These are phyloP conservation scores for Hermetia illucens DNA, from an alignment of 1,140 invertebrate species.

Conservation along the genomic window DNA sequence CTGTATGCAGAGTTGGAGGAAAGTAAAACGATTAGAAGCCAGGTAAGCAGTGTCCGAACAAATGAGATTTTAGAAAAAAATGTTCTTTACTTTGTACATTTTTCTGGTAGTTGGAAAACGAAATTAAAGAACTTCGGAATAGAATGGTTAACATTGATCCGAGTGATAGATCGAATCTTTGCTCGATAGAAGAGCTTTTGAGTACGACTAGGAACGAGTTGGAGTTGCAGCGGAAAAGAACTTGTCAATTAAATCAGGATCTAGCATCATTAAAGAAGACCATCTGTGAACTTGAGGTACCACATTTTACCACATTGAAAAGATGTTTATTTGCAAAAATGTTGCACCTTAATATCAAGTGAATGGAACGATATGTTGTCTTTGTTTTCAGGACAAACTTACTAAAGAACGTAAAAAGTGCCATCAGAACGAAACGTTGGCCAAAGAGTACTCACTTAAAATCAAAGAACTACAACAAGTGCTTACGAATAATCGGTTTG, in stretches of 20 bases:
- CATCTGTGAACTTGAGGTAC: too few relatives aligned
- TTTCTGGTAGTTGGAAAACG: constrained; percentile 10
- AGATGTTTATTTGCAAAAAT: neutral
- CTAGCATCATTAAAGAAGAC: too few relatives aligned
- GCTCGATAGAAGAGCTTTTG: neutral
- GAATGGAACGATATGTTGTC: neutral
- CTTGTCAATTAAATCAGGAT: too few relatives aligned
- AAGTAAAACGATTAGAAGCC: constrained; percentile 15
- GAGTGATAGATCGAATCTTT: neutral
- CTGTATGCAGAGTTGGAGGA: constrained; percentile 24
- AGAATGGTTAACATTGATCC: constrained; percentile 11
- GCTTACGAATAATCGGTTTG: constrained; percentile 21
- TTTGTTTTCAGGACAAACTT: constrained; percentile 12
- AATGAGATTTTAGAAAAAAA: constrained; percentile 4
- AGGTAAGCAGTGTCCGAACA: constrained; percentile 11
- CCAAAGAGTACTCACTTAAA: constrained; percentile 17
- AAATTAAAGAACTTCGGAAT: constrained; percentile 14
- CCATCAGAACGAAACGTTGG: constrained; percentile 14
- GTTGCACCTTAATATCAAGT: neutral
- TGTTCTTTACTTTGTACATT: neutral
- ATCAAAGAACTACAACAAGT: constrained; percentile 18
- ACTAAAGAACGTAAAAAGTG: constrained; percentile 15
- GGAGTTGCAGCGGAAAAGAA: too few relatives aligned
- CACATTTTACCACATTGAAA: neutral
- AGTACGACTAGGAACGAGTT: too few relatives aligned